phyloP scores from a whole-genome alignment of 2,888 invertebrate species.

The Stenurella melanura region DNA sequence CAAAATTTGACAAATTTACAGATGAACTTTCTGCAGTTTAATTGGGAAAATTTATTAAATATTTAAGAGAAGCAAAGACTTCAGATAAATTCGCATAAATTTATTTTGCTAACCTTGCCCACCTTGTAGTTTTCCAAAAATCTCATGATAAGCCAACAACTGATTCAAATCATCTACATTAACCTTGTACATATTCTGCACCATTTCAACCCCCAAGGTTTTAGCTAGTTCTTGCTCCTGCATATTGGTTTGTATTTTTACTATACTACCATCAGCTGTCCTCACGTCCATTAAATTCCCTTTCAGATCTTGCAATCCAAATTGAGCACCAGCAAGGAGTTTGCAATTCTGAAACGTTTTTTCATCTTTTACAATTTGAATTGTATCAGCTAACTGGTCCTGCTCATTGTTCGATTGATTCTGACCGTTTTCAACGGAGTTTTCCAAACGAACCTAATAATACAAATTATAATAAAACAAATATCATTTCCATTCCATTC shows the following conservation, averaged over 20 bases:
- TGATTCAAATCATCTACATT: slow-evolving; percentile 90
- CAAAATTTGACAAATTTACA: no score
- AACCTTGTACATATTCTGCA: slow-evolving; percentile 86
- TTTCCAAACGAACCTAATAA: slow-evolving; percentile 67
- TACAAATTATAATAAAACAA: slow-evolving; percentile 27
- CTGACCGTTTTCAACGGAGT: slow-evolving; percentile 67
- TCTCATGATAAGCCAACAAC: slow-evolving; percentile 89
- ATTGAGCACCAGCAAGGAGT: slow-evolving; percentile 70
- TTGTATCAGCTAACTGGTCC: slow-evolving; percentile 60
- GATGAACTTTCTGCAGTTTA: no score
- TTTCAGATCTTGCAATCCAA: slow-evolving; percentile 69
- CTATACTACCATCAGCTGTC: slow-evolving; percentile 83
- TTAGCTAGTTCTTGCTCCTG: slow-evolving; percentile 78
- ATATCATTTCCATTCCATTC: not conserved
- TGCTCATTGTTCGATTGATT: slow-evolving; percentile 64
- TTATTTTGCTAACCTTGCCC: slow-evolving; percentile 63
- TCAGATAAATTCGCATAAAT: not conserved
- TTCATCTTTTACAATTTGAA: slow-evolving; percentile 77
- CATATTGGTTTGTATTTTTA: slow-evolving; percentile 82
- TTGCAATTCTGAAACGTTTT: slow-evolving; percentile 76
- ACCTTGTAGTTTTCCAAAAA: slow-evolving; percentile 83
- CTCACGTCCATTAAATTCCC: slow-evolving; percentile 79
- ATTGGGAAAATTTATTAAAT: no score
- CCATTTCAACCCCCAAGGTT: slow-evolving; percentile 81
- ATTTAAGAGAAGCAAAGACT: no score